Base-by-base conservation (phyloP, 2,797 vertebrate species). In the Chrosomus eos region DNA sequence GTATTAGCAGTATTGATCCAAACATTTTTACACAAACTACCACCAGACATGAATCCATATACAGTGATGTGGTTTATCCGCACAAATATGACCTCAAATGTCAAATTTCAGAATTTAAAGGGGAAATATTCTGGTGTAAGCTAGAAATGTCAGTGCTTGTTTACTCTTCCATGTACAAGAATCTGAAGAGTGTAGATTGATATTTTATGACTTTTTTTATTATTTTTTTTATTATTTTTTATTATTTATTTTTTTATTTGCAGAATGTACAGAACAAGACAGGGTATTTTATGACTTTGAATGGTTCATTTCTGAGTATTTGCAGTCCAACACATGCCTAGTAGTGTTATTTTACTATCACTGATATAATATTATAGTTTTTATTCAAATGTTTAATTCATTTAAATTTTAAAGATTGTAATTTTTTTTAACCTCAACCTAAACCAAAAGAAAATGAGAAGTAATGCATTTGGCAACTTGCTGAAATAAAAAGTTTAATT, bases 1-100 rank as follows among this genome's bases (percentile, higher is more conserved):
- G 36, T 45, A 70, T 84, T 78, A 78, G 21, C 74, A 78, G 13
- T 68, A 84, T 84, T 43, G 82, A 84, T 84, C 64, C 36, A 76
- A 70, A 77, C 48, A 58, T 77, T 75, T 75, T 36, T 21, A 33
- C 26, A 58, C n/a, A 33, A 68, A 84, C 82, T 60, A 60, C 58
- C 9, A n/a, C 70, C 31, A 45, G 38, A 82, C 26, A 40, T 71
- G 74, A 78, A 84, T 78, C 51, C 26, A 78, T 83, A 67, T n/a
- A 60, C 74, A 77, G 48, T 70, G 45, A 31, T 16, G 33, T 43
- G 64, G 62, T 83, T 53, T 67, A 31, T 67, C 45, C 48, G 77
- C n/a, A 68, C 51, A 55, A 48, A 73, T 58, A 70, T 68, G 36
- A 70, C 45, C 43, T 53, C 21, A 74, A 45, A 75, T 64, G 31